These are phyloP conservation scores for Yponomeuta plumbellus DNA, from an alignment of 2,888 invertebrate species.

Conservation along the genomic window DNA sequence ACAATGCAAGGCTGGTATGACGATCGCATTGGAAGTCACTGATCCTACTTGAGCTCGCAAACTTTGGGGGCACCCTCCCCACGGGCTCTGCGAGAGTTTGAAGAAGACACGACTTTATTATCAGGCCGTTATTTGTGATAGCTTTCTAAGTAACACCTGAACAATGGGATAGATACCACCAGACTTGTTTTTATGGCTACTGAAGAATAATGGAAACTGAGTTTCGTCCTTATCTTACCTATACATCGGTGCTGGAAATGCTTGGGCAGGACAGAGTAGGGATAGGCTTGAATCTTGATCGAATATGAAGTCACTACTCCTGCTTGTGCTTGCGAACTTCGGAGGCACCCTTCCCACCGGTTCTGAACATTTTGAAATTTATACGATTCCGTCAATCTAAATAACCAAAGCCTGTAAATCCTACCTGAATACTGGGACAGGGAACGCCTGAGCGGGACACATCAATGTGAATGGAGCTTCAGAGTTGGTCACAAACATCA, in stretches of 20 bases:
- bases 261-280: constrained; percentile 80
- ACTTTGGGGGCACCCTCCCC: constrained; percentile 62
- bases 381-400: background rate
- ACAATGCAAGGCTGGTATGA: constrained; percentile 35
- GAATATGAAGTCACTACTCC: constrained; percentile 43
- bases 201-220: constrained; percentile 53
- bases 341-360: constrained; percentile 63
- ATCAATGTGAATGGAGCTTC: constrained; percentile 74
- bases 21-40: constrained; percentile 43
- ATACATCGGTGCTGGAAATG: constrained; percentile 82
- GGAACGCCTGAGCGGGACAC: constrained; percentile 83
- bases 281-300: constrained; percentile 33
- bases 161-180: constrained; percentile 73
- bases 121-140: background rate
- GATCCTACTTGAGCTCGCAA: constrained; percentile 38
- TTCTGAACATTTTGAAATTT: constrained; percentile 42
- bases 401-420: no score
- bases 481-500: constrained; percentile 76
- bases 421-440: constrained; percentile 70
- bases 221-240: constrained; percentile 72
- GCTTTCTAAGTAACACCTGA: constrained; percentile 47
- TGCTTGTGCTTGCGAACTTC: constrained; percentile 47
- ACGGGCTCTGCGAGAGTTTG: constrained; percentile 51
- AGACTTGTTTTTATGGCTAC: constrained; percentile 44
- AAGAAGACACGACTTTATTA: constrained; percentile 1